A percentile compares a stretch with the other conserved stretches of the same genome.
These are phyloP conservation scores for Malaclemys terrapin DNA, from an alignment of 2,113 vertebrate genomes.

Conservation along the genomic window DNA sequence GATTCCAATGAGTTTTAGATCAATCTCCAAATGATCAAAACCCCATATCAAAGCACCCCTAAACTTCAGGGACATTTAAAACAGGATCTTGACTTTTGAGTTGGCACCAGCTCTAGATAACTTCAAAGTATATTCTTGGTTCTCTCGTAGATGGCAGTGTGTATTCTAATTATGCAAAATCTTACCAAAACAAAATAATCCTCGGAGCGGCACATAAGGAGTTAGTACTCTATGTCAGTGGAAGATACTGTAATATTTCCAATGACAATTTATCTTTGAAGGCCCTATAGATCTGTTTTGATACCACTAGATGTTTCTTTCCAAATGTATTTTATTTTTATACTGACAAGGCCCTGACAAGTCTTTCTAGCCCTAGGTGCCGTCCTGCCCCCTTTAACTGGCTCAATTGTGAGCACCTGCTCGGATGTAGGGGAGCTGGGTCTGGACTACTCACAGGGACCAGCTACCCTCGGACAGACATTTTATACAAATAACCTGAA, in stretches of 20 bases:
- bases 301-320: background rate
- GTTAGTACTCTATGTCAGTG: background rate
- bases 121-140: slow-evolving; percentile 18
- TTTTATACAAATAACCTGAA: background rate
- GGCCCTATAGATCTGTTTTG: background rate
- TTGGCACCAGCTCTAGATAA: slow-evolving; percentile 10
- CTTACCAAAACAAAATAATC: slow-evolving; percentile 13
- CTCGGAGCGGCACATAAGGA: background rate
- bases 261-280: slow-evolving; percentile 6
- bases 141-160: background rate
- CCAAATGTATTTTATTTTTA: slow-evolving; percentile 29
- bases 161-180: slow-evolving; percentile 31
- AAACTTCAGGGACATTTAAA: slow-evolving; percentile 25
- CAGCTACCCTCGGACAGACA: background rate
- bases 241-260: slow-evolving; percentile 19
- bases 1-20: background rate
- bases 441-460: background rate
- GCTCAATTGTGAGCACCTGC: background rate
- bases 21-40: background rate
- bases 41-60: background rate
- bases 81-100: slow-evolving; percentile 10
- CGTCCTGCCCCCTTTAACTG: background rate
- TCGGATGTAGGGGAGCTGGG: background rate
- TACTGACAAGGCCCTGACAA: background rate
- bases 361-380: background rate